Evolutionary conservation across 2,113 vertebrate species (phyloP).

Genomic region (Leptobrachium leishanense): DNA sequence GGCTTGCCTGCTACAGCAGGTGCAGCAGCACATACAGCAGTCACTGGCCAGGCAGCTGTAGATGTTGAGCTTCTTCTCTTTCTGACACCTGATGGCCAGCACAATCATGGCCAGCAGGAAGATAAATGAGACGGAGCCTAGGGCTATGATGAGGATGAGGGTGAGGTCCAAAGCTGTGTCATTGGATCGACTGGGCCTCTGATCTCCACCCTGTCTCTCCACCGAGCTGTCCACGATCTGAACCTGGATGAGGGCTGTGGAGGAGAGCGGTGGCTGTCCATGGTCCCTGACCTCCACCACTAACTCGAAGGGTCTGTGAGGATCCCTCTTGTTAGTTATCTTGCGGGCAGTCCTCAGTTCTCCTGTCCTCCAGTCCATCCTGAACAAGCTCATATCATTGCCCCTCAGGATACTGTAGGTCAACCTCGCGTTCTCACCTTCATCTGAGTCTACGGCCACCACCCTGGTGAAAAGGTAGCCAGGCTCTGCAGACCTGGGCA

Average conservation of each 20-base stretch:
- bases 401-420: constrained; percentile 91
- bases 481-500: constrained; percentile 88
- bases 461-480: constrained; percentile 90
- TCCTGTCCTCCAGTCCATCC: constrained; percentile 95
- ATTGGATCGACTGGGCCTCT: constrained; percentile 69
- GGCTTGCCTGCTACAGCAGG: constrained; percentile 86
- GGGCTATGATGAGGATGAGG: constrained; percentile 92
- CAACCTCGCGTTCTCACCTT: constrained; percentile 91
- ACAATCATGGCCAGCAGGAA: constrained; percentile 96
- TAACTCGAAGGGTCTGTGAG: constrained; percentile 86
- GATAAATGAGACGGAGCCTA: constrained; percentile 92
- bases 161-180: constrained; percentile 87
- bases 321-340: constrained; percentile 83
- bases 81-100: constrained; percentile 91
- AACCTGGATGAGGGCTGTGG: constrained; percentile 84
- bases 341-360: constrained; percentile 86
- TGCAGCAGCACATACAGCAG: constrained; percentile 84
- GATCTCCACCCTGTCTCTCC: constrained; percentile 61
- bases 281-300: constrained; percentile 93
- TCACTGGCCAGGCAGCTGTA: constrained; percentile 88
- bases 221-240: constrained; percentile 83
- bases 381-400: constrained; percentile 90
- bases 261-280: constrained; percentile 91
- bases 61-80: constrained; percentile 93
- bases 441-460: constrained; percentile 90